A percentile compares a stretch with the other conserved stretches of the same genome.
phyloP scores from a whole-genome alignment of 1,140 invertebrate species.

The Heterodera carotae region DNA sequence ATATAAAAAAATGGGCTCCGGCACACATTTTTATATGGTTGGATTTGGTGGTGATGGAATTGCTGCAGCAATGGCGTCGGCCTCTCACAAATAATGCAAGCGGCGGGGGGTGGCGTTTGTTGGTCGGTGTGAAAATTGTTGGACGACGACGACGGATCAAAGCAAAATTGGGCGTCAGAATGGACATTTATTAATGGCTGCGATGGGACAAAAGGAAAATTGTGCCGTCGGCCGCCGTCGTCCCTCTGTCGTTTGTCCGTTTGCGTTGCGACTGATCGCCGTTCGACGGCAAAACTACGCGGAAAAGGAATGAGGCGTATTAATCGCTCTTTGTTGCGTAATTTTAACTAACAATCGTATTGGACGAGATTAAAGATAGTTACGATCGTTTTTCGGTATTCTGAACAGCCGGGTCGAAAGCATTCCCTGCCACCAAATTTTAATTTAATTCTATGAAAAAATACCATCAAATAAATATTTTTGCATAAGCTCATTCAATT shows the following conservation, averaged over 20 bases:
- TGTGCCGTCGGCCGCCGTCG: not conserved
- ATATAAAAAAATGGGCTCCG: not conserved
- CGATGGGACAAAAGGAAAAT: not conserved
- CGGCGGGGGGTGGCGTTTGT: no score
- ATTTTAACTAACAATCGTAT: not conserved
- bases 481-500: no score
- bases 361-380: no score
- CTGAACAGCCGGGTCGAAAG: no score
- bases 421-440: not conserved
- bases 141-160: not conserved
- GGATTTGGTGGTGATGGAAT: not conserved
- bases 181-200: no score
- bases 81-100: no score
- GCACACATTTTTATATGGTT: not conserved
- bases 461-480: not conserved
- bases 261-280: not conserved
- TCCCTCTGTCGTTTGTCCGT: not conserved
- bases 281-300: not conserved
- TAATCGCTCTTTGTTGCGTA: no score
- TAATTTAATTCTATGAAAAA: not conserved
- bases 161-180: not conserved
- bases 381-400: no score
- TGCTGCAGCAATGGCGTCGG: not conserved
- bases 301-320: no score
- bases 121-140: not conserved